phyloP scores from a whole-genome alignment of 2,797 vertebrate species.

The Pachyuromys duprasi region DNA sequence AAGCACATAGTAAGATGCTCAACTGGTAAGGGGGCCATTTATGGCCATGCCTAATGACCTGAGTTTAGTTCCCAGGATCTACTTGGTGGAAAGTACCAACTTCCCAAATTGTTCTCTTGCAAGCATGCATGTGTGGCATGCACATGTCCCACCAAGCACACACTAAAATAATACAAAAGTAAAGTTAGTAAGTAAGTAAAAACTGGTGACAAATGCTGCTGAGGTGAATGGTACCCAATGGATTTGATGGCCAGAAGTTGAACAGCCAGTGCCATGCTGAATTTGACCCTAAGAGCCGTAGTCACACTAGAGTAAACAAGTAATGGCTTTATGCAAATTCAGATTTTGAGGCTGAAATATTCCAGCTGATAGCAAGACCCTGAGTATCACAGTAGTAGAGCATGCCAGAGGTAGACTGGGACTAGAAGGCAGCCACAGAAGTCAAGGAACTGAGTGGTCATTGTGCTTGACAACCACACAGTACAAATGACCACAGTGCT shows the following conservation, averaged over 20 bases:
- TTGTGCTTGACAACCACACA: fast-evolving
- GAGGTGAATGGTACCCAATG: fast-evolving
- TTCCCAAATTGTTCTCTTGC: background rate
- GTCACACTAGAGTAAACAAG: background rate
- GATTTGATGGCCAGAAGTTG: background rate
- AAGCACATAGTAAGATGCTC: background rate
- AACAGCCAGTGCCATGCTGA: background rate
- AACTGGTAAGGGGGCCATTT: background rate
- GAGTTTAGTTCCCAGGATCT: background rate
- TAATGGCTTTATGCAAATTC: background rate
- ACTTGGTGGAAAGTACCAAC: background rate
- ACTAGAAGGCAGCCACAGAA: background rate
- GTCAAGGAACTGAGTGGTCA: background rate
- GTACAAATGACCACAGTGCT: background rate
- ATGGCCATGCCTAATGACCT: background rate
- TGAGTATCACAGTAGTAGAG: background rate
- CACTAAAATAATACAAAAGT: background rate
- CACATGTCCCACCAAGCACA: background rate
- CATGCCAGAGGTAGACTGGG: background rate
- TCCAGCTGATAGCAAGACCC: background rate
- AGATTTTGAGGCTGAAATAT: background rate
- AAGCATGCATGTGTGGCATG: background rate
- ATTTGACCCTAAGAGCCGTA: background rate
- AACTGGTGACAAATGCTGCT: too few relatives aligned
- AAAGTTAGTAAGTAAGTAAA: background rate